Conservation (phyloP, 2,797 vertebrate genomes). For the Apogon talboti region DNA sequence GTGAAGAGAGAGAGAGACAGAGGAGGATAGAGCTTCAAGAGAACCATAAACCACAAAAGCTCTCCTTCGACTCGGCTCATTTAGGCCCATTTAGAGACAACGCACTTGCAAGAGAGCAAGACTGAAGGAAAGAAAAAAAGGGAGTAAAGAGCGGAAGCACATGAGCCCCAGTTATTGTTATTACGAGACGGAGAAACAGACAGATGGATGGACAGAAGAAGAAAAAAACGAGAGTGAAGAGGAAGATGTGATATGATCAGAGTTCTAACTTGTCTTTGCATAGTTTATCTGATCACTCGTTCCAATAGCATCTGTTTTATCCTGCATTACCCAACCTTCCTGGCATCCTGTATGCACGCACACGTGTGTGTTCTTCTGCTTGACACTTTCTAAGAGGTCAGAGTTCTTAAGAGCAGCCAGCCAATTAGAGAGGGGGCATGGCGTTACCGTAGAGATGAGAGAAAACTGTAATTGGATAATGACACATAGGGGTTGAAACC, state of each 20-base stretch:
- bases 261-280: constrained; percentile 75
- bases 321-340: constrained; percentile 61
- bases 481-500: constrained; percentile 73
- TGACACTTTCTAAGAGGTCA: constrained; percentile 76
- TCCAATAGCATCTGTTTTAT: constrained; percentile 71
- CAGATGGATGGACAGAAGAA: constrained; percentile 21
- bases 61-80: constrained; percentile 62
- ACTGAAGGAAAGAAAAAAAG: constrained; percentile 17
- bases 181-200: constrained; percentile 26
- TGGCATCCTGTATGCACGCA: constrained; percentile 49
- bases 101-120: constrained; percentile 44
- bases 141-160: constrained; percentile 22
- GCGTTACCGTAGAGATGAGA: constrained; percentile 78
- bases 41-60: constrained; percentile 66
- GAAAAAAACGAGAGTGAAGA: constrained; percentile 29
- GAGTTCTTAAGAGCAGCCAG: constrained; percentile 70
- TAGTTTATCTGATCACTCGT: constrained; percentile 66
- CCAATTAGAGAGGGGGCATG: constrained; percentile 68
- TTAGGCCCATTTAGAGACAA: constrained; percentile 66
- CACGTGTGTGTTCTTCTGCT: constrained; percentile 27
- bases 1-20: constrained; percentile 24
- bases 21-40: constrained; percentile 41
- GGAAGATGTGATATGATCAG: constrained; percentile 61
- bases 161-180: constrained; percentile 40
- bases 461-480: constrained; percentile 83